These are phyloP conservation scores for Sciurus niger DNA, from an alignment of 2,113 vertebrate species.

Conservation along the genomic window DNA sequence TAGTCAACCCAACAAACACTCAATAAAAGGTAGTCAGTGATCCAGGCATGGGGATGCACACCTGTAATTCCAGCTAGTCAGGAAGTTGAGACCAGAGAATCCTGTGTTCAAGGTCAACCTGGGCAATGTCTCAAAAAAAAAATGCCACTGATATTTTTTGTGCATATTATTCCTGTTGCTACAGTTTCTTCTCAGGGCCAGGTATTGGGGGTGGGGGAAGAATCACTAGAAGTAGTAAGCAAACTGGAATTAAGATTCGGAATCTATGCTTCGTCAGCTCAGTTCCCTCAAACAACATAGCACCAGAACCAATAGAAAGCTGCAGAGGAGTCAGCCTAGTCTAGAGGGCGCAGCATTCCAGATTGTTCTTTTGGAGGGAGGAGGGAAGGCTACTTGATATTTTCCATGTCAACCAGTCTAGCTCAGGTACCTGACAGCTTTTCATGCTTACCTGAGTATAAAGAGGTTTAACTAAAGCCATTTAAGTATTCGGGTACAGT, in stretches of 20 bases:
- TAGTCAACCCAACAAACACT: not conserved
- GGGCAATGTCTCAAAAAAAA: not conserved
- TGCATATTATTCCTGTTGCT: not conserved
- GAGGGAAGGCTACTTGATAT: not conserved
- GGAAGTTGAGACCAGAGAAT: not conserved
- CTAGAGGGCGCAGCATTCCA: not conserved
- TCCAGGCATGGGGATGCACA: not conserved
- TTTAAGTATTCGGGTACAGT: not conserved
- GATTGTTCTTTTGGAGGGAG: not conserved
- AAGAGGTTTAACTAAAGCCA: not conserved
- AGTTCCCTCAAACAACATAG: not conserved
- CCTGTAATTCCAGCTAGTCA: not conserved
- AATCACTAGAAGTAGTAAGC: constrained; percentile 11
- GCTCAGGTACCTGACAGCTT: not conserved
- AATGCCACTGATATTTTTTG: not conserved
- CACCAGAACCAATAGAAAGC: not conserved
- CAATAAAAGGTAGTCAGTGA: not conserved
- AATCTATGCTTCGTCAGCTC: constrained; percentile 15
- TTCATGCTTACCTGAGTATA: not conserved
- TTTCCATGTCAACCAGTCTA: not conserved
- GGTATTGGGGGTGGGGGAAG: not conserved
- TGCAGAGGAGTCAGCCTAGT: not conserved
- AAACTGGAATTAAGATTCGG: constrained; percentile 6
- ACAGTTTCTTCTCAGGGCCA: not conserved
- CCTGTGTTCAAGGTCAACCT: not conserved